Conservation (phyloP, 2,797 vertebrate species). For the Platalea minor region DNA sequence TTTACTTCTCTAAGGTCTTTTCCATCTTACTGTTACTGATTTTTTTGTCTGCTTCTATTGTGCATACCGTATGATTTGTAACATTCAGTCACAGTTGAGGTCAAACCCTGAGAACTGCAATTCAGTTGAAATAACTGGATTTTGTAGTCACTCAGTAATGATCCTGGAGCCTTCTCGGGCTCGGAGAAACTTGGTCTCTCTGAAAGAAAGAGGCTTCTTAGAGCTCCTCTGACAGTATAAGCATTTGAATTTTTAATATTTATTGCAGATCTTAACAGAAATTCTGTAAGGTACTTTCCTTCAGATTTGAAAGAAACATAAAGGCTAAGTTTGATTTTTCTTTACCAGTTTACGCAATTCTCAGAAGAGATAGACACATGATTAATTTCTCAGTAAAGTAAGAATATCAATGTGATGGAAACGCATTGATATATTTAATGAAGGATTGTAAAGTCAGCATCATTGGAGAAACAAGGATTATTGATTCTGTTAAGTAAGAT, state of each 20-base stretch:
- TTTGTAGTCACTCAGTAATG: neutral
- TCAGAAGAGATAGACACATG: neutral
- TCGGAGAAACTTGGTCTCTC: neutral
- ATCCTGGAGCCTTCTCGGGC: neutral
- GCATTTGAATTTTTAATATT: neutral
- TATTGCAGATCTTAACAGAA: neutral
- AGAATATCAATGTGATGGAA: conserved; percentile 34
- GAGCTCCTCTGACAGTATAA: neutral
- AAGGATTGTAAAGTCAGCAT: conserved; percentile 23
- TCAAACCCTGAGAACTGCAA: neutral
- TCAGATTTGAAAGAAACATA: neutral
- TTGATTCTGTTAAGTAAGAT: conserved; percentile 23
- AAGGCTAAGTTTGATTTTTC: neutral
- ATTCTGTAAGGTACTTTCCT: neutral
- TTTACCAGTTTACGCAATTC: conserved; percentile 7
- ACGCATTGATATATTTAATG: conserved; percentile 35
- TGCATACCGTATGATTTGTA: conserved; percentile 14
- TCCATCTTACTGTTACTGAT: neutral
- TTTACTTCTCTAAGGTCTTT: conserved; percentile 1
- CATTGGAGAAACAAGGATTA: neutral
- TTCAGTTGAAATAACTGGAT: conserved; percentile 23
- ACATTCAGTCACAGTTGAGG: neutral
- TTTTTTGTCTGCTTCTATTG: neutral
- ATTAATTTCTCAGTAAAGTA: conserved; percentile 41
- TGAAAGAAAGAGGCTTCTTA: neutral